Evolutionary conservation across 64 coral and sea anemone species (phyloP), one percentile per base, ranked within the genome.

Genomic region (Astreopora myriophthalma): DNA sequence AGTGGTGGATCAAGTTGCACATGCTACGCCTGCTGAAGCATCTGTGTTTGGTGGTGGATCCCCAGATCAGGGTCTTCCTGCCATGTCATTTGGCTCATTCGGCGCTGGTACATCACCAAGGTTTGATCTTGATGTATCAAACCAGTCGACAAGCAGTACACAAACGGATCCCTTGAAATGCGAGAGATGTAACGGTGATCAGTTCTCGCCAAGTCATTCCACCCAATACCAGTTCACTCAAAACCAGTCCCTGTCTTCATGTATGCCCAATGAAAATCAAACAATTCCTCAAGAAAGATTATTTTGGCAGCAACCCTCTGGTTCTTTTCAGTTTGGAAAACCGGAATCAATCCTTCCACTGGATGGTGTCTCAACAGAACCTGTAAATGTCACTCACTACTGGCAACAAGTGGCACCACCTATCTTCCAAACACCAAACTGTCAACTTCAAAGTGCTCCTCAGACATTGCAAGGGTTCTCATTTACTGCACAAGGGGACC

Each of bases 251-350:
- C 38, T 28, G 8, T 75, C 73, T 9, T 26, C 74, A 9, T 5
- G 35, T 89, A 35, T 51, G 14, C 61, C 92, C 16, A 48, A 79
- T 48, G 25, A 7, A 27, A n/a, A 36, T 14, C 60, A 46, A 69
- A 67, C 48, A 13, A 29, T 24, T 1, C 23, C 34, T 46, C 48
- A 88, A 23, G 87, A 92, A 35, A 78, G 81, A 39, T 60, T 80
- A 14, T 94, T 94, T 44, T 97, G 95, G 95, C 92, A 93, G 24
- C 91, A 94, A 19, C 73, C 79, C 16, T 82, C 82, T 46, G 89
- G 80, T 57, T 74, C 52, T 30, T 92, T 92, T 70, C 72, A 75
- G 69, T 92, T 86, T 68, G 90, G 90, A 6, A 85, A 79, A 31
- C 44, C 79, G 26, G 33, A 97, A 30, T 58, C 35, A 13, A 40